Conservation (phyloP, 1,140 invertebrate genomes). For the Cydia splendana region DNA sequence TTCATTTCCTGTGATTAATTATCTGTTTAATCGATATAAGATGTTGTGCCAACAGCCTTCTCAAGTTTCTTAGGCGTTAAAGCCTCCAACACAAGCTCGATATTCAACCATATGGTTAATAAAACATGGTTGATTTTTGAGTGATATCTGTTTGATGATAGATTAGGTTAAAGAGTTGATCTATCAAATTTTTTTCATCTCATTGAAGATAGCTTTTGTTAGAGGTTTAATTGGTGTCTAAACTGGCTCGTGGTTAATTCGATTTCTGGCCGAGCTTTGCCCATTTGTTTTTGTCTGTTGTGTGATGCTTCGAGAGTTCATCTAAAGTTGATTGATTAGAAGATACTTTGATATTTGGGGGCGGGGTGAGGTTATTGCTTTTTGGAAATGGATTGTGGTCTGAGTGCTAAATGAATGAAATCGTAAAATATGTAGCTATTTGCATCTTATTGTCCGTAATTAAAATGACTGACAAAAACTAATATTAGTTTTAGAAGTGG, state of each 20-base stretch:
- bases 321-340: conserved; percentile 76
- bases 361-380: conserved; percentile 42
- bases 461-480: conserved; percentile 5
- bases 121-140: conserved; percentile 45
- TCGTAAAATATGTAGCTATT: conserved; percentile 17
- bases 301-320: conserved; percentile 64
- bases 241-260: conserved; percentile 74
- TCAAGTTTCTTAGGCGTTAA: conserved; percentile 49
- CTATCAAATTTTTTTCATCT: conserved; percentile 76
- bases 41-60: conserved; percentile 78
- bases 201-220: conserved; percentile 78
- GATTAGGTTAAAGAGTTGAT: conserved; percentile 77
- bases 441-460: conserved; percentile 11
- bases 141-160: conserved; percentile 46
- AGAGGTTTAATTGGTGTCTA: conserved; percentile 76
- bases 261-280: conserved; percentile 62
- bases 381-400: conserved; percentile 41
- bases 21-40: conserved; percentile 80
- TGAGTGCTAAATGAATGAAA: conserved; percentile 27
- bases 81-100: conserved; percentile 22
- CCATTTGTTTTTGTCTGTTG: conserved; percentile 71
- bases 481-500: neutral
- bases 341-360: conserved; percentile 51
- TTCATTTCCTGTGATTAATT: conserved; percentile 79
- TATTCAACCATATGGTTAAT: conserved; percentile 38